A percentile compares a stretch with the other conserved stretches of the same genome.
Evolutionary conservation across 1,140 invertebrate species (phyloP).

Genomic region (Hyles euphorbiae): DNA sequence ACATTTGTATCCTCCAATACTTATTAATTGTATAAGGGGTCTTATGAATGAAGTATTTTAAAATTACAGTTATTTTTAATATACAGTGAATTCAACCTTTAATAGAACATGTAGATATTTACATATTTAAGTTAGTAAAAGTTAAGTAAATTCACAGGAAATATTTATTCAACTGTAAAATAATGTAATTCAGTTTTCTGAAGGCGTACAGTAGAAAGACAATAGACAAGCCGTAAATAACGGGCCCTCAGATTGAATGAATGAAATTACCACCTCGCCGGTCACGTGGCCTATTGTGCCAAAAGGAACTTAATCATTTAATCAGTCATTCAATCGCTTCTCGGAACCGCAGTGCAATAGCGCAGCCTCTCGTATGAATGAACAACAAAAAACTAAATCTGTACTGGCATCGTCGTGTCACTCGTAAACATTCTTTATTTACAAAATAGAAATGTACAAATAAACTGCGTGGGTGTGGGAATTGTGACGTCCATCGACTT

Average conservation of each 20-base stretch:
- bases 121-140: no score
- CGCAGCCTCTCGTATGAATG: conserved; percentile 56
- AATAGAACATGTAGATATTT: no score
- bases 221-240: conserved; percentile 2
- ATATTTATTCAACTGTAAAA: no score
- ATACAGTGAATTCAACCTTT: no score
- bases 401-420: conserved; percentile 10
- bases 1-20: no score
- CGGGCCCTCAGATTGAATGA: conserved; percentile 45
- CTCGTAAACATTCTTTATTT: conserved; percentile 19
- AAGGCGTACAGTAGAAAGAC: no score
- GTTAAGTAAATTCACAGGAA: no score
- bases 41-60: no score
- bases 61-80: no score
- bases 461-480: background rate
- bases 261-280: conserved; percentile 44
- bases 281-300: conserved; percentile 62
- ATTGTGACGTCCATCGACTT: background rate
- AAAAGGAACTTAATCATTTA: conserved; percentile 28
- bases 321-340: conserved; percentile 54
- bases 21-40: no score
- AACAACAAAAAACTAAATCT: conserved; percentile 39
- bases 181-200: no score
- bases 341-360: conserved; percentile 42
- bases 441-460: background rate